phyloP scores from a whole-genome alignment of 2,888 invertebrate species.

The Anagyrus pseudococci region DNA sequence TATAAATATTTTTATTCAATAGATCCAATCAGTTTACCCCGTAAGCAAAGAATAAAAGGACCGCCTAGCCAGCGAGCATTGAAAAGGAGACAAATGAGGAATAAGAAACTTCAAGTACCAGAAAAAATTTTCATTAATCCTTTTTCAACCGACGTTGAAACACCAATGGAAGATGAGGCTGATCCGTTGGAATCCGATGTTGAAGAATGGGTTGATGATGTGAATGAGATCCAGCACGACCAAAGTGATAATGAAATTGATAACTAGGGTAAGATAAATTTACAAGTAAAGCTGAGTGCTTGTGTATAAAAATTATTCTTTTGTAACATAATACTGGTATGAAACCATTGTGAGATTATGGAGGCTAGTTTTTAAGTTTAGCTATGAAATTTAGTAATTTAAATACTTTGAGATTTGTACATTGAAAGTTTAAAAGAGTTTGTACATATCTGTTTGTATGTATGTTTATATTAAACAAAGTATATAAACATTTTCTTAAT shows the following conservation, averaged over 20 bases:
- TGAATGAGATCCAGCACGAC: constrained; percentile 15
- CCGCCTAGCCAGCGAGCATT: constrained; percentile 1
- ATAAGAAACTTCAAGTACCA: constrained; percentile 23
- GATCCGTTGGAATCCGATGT: constrained; percentile 36
- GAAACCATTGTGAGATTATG: background rate
- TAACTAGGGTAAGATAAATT: no score
- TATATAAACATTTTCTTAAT: no score
- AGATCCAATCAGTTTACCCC: constrained; percentile 56
- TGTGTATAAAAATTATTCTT: no score
- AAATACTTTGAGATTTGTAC: no score
- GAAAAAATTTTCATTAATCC: constrained; percentile 15
- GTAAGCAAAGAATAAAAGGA: constrained; percentile 46
- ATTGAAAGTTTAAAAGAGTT: no score
- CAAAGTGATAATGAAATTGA: constrained; percentile 13
- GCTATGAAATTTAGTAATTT: no score
- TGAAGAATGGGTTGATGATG: constrained; percentile 31
- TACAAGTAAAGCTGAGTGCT: no score
- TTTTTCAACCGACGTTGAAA: constrained; percentile 21
- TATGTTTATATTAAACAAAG: no score
- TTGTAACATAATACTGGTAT: no score
- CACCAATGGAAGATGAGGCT: constrained; percentile 25
- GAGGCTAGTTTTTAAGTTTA: no score
- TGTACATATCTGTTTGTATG: no score
- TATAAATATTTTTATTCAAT: constrained; percentile 22
- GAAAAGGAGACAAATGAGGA: constrained; percentile 13